Conservation (phyloP, 2,888 invertebrate genomes). For the Tetragnatha montana region DNA sequence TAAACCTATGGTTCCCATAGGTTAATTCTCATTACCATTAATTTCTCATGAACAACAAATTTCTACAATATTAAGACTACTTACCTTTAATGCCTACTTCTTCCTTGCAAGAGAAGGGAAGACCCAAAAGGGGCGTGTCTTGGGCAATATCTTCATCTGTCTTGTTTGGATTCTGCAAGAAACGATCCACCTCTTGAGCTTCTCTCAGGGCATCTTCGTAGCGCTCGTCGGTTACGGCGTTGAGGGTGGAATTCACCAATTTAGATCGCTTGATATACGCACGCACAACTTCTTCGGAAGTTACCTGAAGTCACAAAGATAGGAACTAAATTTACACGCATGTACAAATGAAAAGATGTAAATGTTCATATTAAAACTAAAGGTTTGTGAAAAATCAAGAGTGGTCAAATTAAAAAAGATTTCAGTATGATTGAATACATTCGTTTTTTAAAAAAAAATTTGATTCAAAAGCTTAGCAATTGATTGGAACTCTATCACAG, state of each 20-base stretch:
- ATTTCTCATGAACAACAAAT: too few relatives aligned
- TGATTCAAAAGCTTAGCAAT: too few relatives aligned
- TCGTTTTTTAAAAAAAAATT: too few relatives aligned
- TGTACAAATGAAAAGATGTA: too few relatives aligned
- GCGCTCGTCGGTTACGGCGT: constrained; percentile 88
- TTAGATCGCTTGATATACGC: constrained; percentile 86
- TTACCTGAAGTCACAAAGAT: constrained; percentile 78
- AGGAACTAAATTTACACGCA: too few relatives aligned
- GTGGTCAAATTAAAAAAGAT: too few relatives aligned
- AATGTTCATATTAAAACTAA: too few relatives aligned
- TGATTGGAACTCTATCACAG: too few relatives aligned
- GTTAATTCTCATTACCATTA: too few relatives aligned
- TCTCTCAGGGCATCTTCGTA: constrained; percentile 86
- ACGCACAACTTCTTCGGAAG: constrained; percentile 83
- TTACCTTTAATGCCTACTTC: constrained; percentile 86
- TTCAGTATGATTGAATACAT: too few relatives aligned
- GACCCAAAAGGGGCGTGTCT: constrained; percentile 88
- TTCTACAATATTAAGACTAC: neutral
- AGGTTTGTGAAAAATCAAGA: too few relatives aligned
- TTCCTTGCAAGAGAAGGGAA: constrained; percentile 95
- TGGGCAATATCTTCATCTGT: constrained; percentile 79
- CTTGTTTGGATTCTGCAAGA: constrained; percentile 81
- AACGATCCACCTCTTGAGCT: constrained; percentile 84
- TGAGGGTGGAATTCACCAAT: constrained; percentile 85
- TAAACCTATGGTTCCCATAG: too few relatives aligned